Evolutionary conservation across 2,888 invertebrate genomes (phyloP), one percentile per base, ranked within the genome.

Genomic region (Hofmannophila pseudospretella): DNA sequence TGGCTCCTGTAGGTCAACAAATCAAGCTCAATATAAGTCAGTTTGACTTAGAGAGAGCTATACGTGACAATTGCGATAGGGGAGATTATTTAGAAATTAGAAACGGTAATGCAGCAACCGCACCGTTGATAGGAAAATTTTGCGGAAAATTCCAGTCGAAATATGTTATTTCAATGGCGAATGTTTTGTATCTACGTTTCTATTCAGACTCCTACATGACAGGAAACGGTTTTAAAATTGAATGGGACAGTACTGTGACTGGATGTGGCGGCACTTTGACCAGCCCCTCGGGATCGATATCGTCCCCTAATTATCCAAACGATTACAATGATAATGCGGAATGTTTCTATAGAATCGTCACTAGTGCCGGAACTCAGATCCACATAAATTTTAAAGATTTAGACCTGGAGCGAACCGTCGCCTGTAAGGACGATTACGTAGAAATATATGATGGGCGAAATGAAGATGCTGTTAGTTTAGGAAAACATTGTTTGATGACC

Each of bases 271-370:
- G 96, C 1, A 88, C 82, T 9, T 57, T 97, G 28, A 90, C 86
- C 0, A 81, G 91, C 22, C 89, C 91, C 5, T 78, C 78, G 1
- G 97, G 97, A 0, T 88, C 91, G 1, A 91, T 97, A 49, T 88
- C 91, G 5, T 96, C 97, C 0, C 97, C 97, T 1, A 92, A 93
- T 63, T 97, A 97, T 78, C 97, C 97, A 0, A 87, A 90, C 47
- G 74, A 89, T 0, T 96, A 96, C 66, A 77, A 88, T 23, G 88
- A 90, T 35, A 89, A 90, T 47, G 88, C 93, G 0, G 91, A 93
- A 64, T 97, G 97, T 67, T 89, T 90, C 45, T 98, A 96, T 92
- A 91, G 88, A 52, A 92, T 98, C 45, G 85, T 88, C 1, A 90
- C 92, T 0, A 91, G 91, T 43, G 80, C 87, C 14, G 96, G 96